Evolutionary conservation across 2,888 invertebrate species (phyloP).

Genomic region (Platynereis dumerilii): DNA sequence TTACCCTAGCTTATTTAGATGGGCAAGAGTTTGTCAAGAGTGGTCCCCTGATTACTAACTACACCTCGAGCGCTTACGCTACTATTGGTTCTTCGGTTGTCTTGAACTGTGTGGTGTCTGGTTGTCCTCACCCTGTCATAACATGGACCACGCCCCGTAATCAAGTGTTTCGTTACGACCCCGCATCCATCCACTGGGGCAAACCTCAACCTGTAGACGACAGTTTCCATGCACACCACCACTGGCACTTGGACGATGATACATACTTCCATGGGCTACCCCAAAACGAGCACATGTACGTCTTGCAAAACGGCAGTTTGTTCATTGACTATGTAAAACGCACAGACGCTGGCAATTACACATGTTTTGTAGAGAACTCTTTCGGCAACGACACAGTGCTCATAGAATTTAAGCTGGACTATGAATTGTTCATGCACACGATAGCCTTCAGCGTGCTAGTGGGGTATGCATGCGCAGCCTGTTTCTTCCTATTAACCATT

Average conservation of each 20-base stretch:
- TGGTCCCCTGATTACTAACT: conserved; percentile 70
- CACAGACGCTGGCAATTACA: conserved; percentile 80
- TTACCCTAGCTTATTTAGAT: conserved; percentile 15
- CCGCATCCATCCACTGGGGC: conserved; percentile 41
- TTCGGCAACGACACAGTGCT: conserved; percentile 79
- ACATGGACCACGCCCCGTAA: conserved; percentile 73
- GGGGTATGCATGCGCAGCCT: conserved; percentile 80
- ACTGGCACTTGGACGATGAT: conserved; percentile 41
- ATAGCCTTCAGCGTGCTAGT: conserved; percentile 83
- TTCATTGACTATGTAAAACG: conserved; percentile 72
- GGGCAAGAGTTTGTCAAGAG: conserved; percentile 69
- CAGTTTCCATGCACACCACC: conserved; percentile 44
- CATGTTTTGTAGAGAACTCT: conserved; percentile 85
- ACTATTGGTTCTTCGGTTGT: conserved; percentile 70
- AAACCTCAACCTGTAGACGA: conserved; percentile 36
- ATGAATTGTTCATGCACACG: conserved; percentile 81
- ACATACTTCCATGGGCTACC: conserved; percentile 34
- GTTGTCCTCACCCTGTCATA: conserved; percentile 80
- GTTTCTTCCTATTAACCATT: conserved; percentile 81
- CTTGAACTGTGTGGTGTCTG: conserved; percentile 78
- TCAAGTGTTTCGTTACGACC: conserved; percentile 38
- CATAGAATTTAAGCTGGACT: conserved; percentile 74
- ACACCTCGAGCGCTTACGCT: conserved; percentile 43
- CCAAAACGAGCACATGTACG: conserved; percentile 66
- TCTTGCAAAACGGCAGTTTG: conserved; percentile 81